A percentile compares a stretch with the other conserved stretches of the same genome.
These are phyloP conservation scores for Saccopteryx bilineata DNA, from an alignment of 2,113 vertebrate species.

Conservation along the genomic window DNA sequence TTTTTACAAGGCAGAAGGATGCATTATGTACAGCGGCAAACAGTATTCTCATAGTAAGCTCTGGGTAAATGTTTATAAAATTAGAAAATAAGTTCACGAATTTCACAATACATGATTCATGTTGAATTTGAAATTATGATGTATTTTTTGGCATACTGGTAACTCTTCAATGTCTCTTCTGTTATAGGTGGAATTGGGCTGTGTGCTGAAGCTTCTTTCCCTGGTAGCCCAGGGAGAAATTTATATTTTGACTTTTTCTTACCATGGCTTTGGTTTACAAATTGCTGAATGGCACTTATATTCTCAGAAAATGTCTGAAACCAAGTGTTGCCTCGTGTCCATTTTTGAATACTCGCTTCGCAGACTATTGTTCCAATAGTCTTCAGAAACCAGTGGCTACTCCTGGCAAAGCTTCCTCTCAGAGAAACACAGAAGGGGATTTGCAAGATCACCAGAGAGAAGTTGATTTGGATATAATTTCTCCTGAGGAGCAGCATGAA, in stretches of 20 bases:
- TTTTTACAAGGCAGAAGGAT: neutral
- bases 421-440: constrained; percentile 20
- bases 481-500: constrained; percentile 86
- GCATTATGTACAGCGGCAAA: neutral
- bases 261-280: constrained; percentile 81
- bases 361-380: constrained; percentile 57
- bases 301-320: constrained; percentile 49
- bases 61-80: constrained; percentile 16
- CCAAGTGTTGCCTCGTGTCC: constrained; percentile 67
- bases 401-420: constrained; percentile 77
- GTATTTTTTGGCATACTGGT: neutral
- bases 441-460: constrained; percentile 66
- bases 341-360: constrained; percentile 74
- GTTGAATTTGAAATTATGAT: constrained; percentile 55
- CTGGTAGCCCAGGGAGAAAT: constrained; percentile 7
- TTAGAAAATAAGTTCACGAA: constrained; percentile 1
- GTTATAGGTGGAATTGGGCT: constrained; percentile 77
- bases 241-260: constrained; percentile 23
- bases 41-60: neutral
- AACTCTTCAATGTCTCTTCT: constrained; percentile 58
- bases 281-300: constrained; percentile 20
- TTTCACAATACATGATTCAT: neutral
- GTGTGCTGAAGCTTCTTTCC: constrained; percentile 31
- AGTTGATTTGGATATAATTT: constrained; percentile 66
- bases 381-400: constrained; percentile 91